These are phyloP conservation scores for Notodonta ziczac DNA, from an alignment of 2,888 invertebrate genomes.

Conservation along the genomic window DNA sequence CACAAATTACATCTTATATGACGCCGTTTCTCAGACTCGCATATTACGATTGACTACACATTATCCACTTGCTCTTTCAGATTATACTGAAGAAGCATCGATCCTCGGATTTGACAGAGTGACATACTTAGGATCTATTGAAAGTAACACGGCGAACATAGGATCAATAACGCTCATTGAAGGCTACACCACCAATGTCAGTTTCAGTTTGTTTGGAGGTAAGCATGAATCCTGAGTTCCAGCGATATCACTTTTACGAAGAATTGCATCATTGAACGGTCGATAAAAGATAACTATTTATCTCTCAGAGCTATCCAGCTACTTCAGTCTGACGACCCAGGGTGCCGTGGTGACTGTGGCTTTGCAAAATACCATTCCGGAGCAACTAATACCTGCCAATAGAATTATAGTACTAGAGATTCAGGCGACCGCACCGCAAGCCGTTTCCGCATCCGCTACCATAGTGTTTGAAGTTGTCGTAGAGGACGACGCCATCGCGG, in stretches of 20 bases:
- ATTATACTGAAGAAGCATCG: slow-evolving; percentile 12
- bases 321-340: slow-evolving; percentile 17
- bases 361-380: slow-evolving; percentile 32
- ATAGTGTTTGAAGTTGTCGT: slow-evolving; percentile 37
- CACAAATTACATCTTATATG: not conserved
- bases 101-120: slow-evolving; percentile 36
- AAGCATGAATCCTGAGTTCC: slow-evolving; percentile 7
- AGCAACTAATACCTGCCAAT: slow-evolving; percentile 38
- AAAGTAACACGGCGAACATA: slow-evolving; percentile 20
- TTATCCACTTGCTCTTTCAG: slow-evolving; percentile 16
- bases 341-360: slow-evolving; percentile 19
- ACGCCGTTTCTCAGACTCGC: not conserved
- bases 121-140: slow-evolving; percentile 39
- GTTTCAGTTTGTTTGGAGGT: slow-evolving; percentile 42
- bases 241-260: not conserved
- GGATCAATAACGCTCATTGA: slow-evolving; percentile 35
- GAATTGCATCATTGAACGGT: not conserved
- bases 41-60: not conserved
- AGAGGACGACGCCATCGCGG: slow-evolving; percentile 10
- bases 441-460: slow-evolving; percentile 41
- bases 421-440: slow-evolving; percentile 38
- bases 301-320: slow-evolving; percentile 5
- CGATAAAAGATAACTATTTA: not conserved
- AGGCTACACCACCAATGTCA: slow-evolving; percentile 35
- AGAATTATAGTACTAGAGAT: slow-evolving; percentile 40